A percentile compares a stretch with the other conserved stretches of the same genome.
Evolutionary conservation across 2,113 vertebrate species (phyloP).

Genomic region (Ia io): DNA sequence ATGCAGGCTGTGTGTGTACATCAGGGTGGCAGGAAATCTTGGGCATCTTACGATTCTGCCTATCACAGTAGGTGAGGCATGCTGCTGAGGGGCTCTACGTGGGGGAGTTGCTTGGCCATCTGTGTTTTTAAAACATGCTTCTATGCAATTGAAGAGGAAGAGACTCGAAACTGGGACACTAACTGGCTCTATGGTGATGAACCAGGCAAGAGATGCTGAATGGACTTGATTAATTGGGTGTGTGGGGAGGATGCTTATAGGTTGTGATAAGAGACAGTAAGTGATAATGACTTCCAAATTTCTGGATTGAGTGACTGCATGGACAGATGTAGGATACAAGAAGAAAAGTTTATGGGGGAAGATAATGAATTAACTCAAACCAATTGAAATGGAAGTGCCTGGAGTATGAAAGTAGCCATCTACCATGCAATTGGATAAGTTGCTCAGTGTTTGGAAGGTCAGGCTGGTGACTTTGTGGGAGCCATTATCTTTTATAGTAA

Average conservation of each 20-base stretch:
- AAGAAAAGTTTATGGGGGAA: neutral
- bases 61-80: neutral
- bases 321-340: neutral
- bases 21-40: neutral
- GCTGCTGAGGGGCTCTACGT: neutral
- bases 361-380: neutral
- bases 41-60: neutral
- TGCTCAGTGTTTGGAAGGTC: neutral
- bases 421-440: fast-evolving
- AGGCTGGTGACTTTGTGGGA: neutral
- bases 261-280: neutral
- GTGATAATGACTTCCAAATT: neutral
- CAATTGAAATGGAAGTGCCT: neutral
- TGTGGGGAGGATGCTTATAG: neutral
- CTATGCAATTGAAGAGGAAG: neutral
- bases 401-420: neutral
- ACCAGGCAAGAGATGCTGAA: neutral
- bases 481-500: neutral
- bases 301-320: neutral
- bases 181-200: neutral
- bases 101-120: neutral
- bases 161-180: neutral
- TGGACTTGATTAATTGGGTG: no score
- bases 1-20: fast-evolving
- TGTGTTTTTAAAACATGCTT: neutral